Conservation (phyloP, 2,797 vertebrate genomes). For the Sebastes iracundus region DNA sequence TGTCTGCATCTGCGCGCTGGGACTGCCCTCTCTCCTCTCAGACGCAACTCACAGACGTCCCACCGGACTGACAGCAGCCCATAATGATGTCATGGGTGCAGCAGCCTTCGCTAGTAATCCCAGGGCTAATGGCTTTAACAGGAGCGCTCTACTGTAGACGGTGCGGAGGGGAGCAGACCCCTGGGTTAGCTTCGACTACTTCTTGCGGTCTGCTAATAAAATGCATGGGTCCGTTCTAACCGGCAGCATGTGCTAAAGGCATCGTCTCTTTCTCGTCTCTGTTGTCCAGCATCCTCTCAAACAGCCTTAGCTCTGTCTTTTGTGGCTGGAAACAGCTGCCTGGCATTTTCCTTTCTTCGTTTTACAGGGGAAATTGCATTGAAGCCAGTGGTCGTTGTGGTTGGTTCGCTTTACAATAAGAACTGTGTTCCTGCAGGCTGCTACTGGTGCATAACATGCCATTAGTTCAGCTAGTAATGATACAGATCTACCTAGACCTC, state of each 20-base stretch:
- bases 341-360: slow-evolving; percentile 57
- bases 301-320: slow-evolving; percentile 48
- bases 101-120: slow-evolving; percentile 66
- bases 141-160: slow-evolving; percentile 56
- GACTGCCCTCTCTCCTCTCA: slow-evolving; percentile 53
- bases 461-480: slow-evolving; percentile 43
- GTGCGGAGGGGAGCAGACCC: slow-evolving; percentile 47
- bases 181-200: slow-evolving; percentile 63
- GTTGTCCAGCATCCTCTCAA: slow-evolving; percentile 61
- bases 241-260: slow-evolving; percentile 76
- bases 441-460: slow-evolving; percentile 26
- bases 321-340: slow-evolving; percentile 74
- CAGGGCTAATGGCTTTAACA: slow-evolving; percentile 79
- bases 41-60: slow-evolving; percentile 65
- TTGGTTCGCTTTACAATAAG: slow-evolving; percentile 56
- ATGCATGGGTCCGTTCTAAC: slow-evolving; percentile 57
- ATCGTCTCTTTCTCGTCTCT: slow-evolving; percentile 47
- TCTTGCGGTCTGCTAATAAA: slow-evolving; percentile 76
- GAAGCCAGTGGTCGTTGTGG: slow-evolving; percentile 57
- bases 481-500: slow-evolving; percentile 37
- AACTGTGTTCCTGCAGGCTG: slow-evolving; percentile 54
- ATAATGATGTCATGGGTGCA: slow-evolving; percentile 81
- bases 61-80: slow-evolving; percentile 69
- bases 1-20: slow-evolving; percentile 51
- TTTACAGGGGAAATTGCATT: slow-evolving; percentile 71